These are phyloP conservation scores for Megaceryle alcyon DNA, from an alignment of 2,797 vertebrate genomes.

Conservation along the genomic window DNA sequence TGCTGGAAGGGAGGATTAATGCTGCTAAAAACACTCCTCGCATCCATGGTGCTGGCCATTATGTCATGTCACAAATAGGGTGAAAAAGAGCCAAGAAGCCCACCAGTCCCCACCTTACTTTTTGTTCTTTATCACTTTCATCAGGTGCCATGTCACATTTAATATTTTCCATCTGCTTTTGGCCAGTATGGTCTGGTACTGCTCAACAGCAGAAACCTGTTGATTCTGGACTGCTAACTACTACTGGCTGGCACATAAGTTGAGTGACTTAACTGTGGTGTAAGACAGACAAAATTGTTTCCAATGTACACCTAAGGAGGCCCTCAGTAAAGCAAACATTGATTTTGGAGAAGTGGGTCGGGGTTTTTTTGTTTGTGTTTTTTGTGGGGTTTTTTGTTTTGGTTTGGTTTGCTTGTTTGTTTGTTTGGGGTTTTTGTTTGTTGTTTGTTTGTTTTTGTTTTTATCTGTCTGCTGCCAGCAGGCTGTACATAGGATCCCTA, in stretches of 20 bases:
- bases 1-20: background rate
- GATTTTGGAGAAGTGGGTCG: conserved; percentile 72
- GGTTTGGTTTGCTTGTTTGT: too few species aligned
- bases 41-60: background rate
- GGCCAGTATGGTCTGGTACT: conserved; percentile 39
- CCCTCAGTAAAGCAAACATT: conserved; percentile 83
- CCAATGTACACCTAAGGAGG: conserved; percentile 81
- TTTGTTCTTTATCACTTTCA: conserved; percentile 44
- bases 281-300: conserved; percentile 80
- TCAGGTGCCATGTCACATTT: conserved; percentile 1
- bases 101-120: background rate
- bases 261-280: conserved; percentile 77
- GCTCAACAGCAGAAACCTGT: conserved; percentile 68
- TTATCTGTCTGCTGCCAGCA: conserved; percentile 68
- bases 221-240: conserved; percentile 75
- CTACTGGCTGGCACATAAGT: conserved; percentile 65
- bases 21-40: background rate
- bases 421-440: too few species aligned
- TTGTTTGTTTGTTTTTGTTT: background rate
- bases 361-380: too few species aligned
- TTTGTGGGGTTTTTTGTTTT: too few species aligned
- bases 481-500: conserved; percentile 79
- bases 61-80: background rate
- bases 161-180: conserved; percentile 58
- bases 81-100: background rate